phyloP scores from a whole-genome alignment of 1,140 invertebrate genomes.

The Lethrus apterus region DNA sequence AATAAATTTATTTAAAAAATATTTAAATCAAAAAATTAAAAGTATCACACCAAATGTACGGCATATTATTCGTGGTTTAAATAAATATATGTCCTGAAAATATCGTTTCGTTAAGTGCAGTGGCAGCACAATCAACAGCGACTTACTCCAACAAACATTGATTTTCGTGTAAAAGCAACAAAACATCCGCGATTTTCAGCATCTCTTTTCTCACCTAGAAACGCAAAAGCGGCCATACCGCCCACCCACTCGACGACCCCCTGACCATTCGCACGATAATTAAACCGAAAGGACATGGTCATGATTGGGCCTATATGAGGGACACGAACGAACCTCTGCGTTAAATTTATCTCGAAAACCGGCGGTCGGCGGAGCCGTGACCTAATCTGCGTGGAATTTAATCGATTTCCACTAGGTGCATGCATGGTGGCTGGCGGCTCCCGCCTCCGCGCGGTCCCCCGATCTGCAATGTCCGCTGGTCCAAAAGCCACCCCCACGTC shows the following conservation, averaged over 20 bases:
- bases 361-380: constrained; percentile 1
- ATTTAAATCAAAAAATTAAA: no score
- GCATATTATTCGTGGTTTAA: no score
- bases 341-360: no score
- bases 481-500: constrained; percentile 14
- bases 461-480: constrained; percentile 12
- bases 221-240: neutral
- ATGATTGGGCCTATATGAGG: neutral
- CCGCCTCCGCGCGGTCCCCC: constrained; percentile 3
- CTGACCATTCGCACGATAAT: no score
- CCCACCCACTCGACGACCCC: neutral
- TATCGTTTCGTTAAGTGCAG: constrained; percentile 6
- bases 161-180: constrained; percentile 9
- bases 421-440: constrained; percentile 12
- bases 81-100: constrained; percentile 10
- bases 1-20: no score
- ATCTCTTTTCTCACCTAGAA: neutral
- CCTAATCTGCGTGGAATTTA: constrained; percentile 14
- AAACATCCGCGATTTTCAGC: constrained; percentile 3
- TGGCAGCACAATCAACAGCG: constrained; percentile 6
- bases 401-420: constrained; percentile 14
- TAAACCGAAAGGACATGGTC: neutral
- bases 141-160: constrained; percentile 4
- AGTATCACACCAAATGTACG: no score
- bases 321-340: no score